Base-by-base conservation (phyloP, 1,140 invertebrate genomes). In the Cydia amplana region DNA sequence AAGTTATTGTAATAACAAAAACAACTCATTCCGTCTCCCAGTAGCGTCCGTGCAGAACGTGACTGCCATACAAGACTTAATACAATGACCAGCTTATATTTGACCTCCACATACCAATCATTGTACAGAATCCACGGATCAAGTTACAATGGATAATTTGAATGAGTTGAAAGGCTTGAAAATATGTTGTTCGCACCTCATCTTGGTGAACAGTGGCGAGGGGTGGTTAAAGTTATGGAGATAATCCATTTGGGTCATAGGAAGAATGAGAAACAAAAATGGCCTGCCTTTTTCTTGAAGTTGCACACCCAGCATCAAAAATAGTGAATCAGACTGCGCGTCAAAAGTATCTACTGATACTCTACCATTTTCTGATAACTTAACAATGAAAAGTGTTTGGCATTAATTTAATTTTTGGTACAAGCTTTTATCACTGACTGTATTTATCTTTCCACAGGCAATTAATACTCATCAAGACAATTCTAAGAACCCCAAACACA, bases 21-120 rank as follows among this genome's bases (percentile, higher is more conserved):
- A 60, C 55, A 60, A 60, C 55, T 60, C 55, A 60, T 60, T 60
- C n/a, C 1, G 55, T 60, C 55, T 60, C 55, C 55, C 55, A 23
- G 55, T 12, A 60, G 55, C 18, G 20, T 60, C 55, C 55, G 55
- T 60, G 55, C 16, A 5, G 10, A 23, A 60, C 55, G 55, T 60
- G 55, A 60, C 55, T 23, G 55, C 55, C 55, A 60, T 60, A 60
- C 55, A 20, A 12, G 55, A 10, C 55, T 60, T 5, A 55, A 7
- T 18, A 55, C 51, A 46, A 4, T 18, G 51, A 18, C 55, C 55
- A 60, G 55, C 20, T 10, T 60, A 60, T 12, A 7, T 23, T 12
- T 2, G 55, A 23, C 20, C 55, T 18, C 9, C 7, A 10, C 16
- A 9, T 23, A 60, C 18, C 20, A 23, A 9, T 23, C 9, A 60